Evolutionary conservation across 1,140 invertebrate genomes (phyloP).

Genomic region (Chrysopa pallens): DNA sequence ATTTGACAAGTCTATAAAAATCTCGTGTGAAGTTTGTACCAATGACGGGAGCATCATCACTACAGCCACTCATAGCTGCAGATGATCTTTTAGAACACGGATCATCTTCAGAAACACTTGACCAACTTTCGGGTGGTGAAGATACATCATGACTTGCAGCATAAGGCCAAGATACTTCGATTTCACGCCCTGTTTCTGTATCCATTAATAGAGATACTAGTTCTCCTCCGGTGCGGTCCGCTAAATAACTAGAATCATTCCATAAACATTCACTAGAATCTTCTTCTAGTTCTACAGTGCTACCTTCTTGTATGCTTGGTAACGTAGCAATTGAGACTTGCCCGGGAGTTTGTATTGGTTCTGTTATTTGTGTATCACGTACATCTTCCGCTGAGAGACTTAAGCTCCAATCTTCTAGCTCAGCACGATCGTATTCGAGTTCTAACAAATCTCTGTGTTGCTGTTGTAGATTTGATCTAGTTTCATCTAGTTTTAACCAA

Average conservation of each 20-base stretch:
- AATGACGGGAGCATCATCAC: conserved; percentile 39
- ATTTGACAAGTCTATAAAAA: conserved; percentile 56
- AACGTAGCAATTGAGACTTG: conserved; percentile 40
- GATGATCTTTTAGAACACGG: conserved; percentile 44
- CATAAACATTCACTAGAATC: conserved; percentile 53
- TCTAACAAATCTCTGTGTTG: conserved; percentile 46
- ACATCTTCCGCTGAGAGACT: conserved; percentile 48
- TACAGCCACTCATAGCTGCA: conserved; percentile 41
- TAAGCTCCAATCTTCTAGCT: conserved; percentile 63
- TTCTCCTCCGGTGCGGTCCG: conserved; percentile 28
- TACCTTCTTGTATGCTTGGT: conserved; percentile 53
- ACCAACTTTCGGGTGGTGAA: conserved; percentile 41
- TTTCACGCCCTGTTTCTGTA: conserved; percentile 18
- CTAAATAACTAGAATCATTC: conserved; percentile 43
- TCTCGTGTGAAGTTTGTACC: conserved; percentile 63
- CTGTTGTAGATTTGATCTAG: conserved; percentile 39
- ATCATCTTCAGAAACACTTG: conserved; percentile 27
- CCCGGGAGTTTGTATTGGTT: conserved; percentile 22
- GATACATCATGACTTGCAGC: conserved; percentile 19
- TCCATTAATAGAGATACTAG: conserved; percentile 25
- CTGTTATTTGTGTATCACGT: conserved; percentile 21
- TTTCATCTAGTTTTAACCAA: conserved; percentile 52
- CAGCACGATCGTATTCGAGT: conserved; percentile 52
- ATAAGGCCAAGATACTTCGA: conserved; percentile 30
- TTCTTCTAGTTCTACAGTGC: conserved; percentile 49